Conservation (phyloP, 1,140 invertebrate species). For the Bombus terrestris region DNA sequence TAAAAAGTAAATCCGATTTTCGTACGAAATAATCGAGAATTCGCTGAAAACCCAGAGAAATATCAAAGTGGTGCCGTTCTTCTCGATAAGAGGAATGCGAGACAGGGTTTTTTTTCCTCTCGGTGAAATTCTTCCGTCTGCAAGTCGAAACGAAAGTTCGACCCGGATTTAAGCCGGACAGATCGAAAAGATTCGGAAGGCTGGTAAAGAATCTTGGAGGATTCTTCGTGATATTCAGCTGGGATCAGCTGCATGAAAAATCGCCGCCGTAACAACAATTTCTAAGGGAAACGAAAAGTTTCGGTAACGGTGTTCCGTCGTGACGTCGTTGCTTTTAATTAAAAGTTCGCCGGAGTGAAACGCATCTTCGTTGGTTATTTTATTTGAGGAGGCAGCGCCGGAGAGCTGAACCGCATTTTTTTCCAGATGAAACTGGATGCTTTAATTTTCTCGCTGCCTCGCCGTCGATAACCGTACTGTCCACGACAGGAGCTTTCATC, state of each 20-base stretch:
- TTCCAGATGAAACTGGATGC: not conserved
- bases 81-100: not conserved
- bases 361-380: constrained; percentile 19
- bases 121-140: not conserved
- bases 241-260: constrained; percentile 10
- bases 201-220: constrained; percentile 8
- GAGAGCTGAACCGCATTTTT: not conserved
- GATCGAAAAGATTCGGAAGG: constrained; percentile 3
- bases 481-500: too few species aligned
- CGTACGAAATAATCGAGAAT: not conserved
- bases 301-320: constrained; percentile 12
- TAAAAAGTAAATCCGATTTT: not conserved
- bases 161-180: not conserved
- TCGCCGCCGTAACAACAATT: constrained; percentile 12
- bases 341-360: constrained; percentile 10
- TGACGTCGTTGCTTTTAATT: constrained; percentile 32
- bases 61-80: not conserved
- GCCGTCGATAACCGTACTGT: not conserved
- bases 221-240: constrained; percentile 2
- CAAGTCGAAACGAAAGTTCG: not conserved
- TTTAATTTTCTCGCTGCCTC: not conserved
- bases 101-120: too few species aligned
- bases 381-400: not conserved
- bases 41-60: not conserved
- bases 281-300: not conserved